Base-by-base conservation (phyloP, 2,113 vertebrate species). In the Andinoacara biseriatus region DNA sequence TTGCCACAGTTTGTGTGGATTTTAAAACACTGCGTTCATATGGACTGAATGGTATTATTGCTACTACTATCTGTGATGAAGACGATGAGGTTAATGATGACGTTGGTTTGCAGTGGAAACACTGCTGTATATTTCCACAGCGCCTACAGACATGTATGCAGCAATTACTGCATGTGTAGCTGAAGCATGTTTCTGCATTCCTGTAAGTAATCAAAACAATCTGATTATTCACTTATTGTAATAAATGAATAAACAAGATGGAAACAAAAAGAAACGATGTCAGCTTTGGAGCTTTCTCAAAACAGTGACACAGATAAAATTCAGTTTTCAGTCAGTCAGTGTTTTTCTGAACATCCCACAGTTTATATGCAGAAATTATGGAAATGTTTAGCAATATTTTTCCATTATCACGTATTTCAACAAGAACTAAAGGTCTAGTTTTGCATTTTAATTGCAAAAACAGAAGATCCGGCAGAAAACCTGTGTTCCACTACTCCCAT, bases 41-140 rank as follows among this genome's bases (percentile, higher is more conserved):
- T 14, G 11, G 67, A 72, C 46, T 54, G 67, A 5, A 56, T 54
- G 54, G 11, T 1, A 11, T 49, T 1, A 11, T 49, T 54, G 35
- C 81, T 46, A 61, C 13, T 59, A 74, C 13, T 59, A 76, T 40
- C 7, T 59, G n/a, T 79, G 17, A 74, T 59, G n/a, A 62, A 58
- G 65, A 13, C 69, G 58, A 79, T 81, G 67, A 81, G 33, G 52
- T 62, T 22, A 76, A 63, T 24, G 58, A 58, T 87, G 91, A 91
- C 76, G 87, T 60, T 75, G 58, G 69, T 90, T 78, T 22, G 6
- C 56, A 5, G 40, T 88, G 90, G 88, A 93, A 91, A 89, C 84
- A 83, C 22, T 40, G 75, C 67, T 58, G 31, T 29, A 11, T 40
- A 15, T 46, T 57, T 52, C 75, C 77, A 81, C 84, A 40, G 52